Evolutionary conservation across 2,888 invertebrate species (phyloP), one percentile per base, ranked within the genome.

Genomic region (Orthosia cruda): DNA sequence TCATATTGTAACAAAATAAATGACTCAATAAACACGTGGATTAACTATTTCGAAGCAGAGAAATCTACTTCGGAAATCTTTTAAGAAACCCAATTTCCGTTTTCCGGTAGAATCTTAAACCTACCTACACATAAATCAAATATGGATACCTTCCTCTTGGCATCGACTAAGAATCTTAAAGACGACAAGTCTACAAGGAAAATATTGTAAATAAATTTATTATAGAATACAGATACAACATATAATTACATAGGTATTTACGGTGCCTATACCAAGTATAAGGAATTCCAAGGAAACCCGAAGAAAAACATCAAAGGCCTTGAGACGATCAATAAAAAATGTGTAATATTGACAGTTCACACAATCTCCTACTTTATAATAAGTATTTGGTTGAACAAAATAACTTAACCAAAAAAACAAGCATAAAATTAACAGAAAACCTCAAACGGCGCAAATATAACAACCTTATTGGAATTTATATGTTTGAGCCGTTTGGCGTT

Each of bases 101-200:
- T 26, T 71, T 57, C 9, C 20, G 20, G 16, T 47, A 5, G 15
- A 15, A 49, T 23, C 32, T 49, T n/a, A 71, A 9, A 32, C 7
- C 67, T 40, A 40, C 40, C 9, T 40, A 40, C 9, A 4, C 26
- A 71, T 50, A 47, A 47, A 57, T n/a, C 26, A 26, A 49, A 69
- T 15, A 58, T 9, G 5, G 32, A 40, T 4, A 16, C 49, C n/a
- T 3, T 23, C 16, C 69, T 4, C 57, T n/a, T 71, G 4, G 9
- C 12, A 40, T 55, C 32, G 7, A 49, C 2, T 40, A 40, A 23
- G 32, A 32, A 55, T 62, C n/a, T 45, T 45, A 20, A 26, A 55
- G 40, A 40, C 50, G 7, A 23, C 23, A 40, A 54, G 59, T 66
- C 4, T 54, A 70, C 49, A 45, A 77, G 71, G 77, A 77, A 71